phyloP scores from a whole-genome alignment of 2,888 invertebrate genomes.

The Oegoconia quadripuncta region DNA sequence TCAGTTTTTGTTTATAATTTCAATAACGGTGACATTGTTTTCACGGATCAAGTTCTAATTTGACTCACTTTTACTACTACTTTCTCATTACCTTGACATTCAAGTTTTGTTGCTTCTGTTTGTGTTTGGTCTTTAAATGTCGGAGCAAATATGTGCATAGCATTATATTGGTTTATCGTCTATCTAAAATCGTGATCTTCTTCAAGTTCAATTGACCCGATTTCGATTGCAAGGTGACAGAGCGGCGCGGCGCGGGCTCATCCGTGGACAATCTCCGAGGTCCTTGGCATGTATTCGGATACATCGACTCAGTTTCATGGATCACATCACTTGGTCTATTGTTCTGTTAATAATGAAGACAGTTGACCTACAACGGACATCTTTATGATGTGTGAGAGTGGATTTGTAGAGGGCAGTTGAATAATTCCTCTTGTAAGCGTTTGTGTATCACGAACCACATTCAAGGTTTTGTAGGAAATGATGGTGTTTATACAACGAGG shows the following conservation, averaged over 20 bases:
- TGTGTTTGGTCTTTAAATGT: too few species aligned
- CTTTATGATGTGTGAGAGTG: slow-evolving; percentile 36
- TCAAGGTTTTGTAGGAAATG: too few species aligned
- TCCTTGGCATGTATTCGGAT: slow-evolving; percentile 57
- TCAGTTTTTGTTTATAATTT: slow-evolving; percentile 3
- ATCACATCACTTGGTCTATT: slow-evolving; percentile 59
- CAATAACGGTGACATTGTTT: slow-evolving; percentile 9
- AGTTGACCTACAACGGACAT: slow-evolving; percentile 49
- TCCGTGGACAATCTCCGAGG: slow-evolving; percentile 52
- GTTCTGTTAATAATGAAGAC: slow-evolving; percentile 44
- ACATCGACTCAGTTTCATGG: slow-evolving; percentile 46
- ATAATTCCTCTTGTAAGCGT: too few species aligned
- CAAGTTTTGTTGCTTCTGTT: too few species aligned
- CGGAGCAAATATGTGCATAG: background rate
- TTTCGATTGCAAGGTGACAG: slow-evolving; percentile 60
- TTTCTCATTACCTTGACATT: slow-evolving; percentile 19
- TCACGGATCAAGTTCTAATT: slow-evolving; percentile 7
- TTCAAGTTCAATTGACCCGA: slow-evolving; percentile 21
- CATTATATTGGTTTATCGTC: slow-evolving; percentile 2
- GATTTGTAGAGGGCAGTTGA: slow-evolving; percentile 24
- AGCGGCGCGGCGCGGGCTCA: slow-evolving; percentile 39
- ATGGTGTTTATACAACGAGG: too few species aligned
- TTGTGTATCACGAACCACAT: too few species aligned
- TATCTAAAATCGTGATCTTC: slow-evolving; percentile 11
- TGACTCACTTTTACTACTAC: slow-evolving; percentile 12